A percentile compares a stretch with the other conserved stretches of the same genome.
Evolutionary conservation across 1,140 invertebrate genomes (phyloP).

Genomic region (Lepidurus arcticus): DNA sequence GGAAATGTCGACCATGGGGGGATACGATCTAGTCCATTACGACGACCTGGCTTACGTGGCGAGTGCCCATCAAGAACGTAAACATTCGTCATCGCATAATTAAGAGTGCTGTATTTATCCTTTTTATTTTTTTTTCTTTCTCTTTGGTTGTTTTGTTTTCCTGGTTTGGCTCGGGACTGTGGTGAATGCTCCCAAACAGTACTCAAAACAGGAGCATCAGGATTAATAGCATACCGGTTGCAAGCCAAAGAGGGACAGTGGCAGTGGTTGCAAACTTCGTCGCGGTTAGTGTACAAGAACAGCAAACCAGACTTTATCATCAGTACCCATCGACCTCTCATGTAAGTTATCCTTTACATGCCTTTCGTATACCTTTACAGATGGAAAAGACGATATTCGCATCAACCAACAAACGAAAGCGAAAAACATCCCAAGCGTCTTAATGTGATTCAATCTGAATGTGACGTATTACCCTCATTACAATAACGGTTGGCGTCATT

Average conservation of each 20-base stretch:
- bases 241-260: conserved; percentile 88
- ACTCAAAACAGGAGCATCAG: conserved; percentile 94
- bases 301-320: conserved; percentile 99
- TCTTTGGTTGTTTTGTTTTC: conserved; percentile 34
- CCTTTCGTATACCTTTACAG: neutral
- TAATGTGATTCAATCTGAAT: too few relatives aligned
- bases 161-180: neutral
- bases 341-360: conserved; percentile 60
- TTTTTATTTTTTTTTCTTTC: conserved; percentile 31
- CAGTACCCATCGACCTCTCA: conserved; percentile 92
- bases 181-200: conserved; percentile 55
- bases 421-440: neutral
- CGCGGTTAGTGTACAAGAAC: conserved; percentile 95
- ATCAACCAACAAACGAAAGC: conserved; percentile 31
- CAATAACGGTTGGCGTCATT: too few relatives aligned
- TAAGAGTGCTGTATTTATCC: neutral
- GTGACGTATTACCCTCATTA: too few relatives aligned
- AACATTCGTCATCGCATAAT: conserved; percentile 48
- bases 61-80: conserved; percentile 98
- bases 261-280: conserved; percentile 98
- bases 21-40: conserved; percentile 88
- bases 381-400: neutral
- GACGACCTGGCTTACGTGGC: conserved; percentile 95
- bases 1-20: conserved; percentile 84
- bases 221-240: conserved; percentile 95